These are phyloP conservation scores for Rhinolophus sinicus DNA, from an alignment of 2,113 vertebrate genomes.

Conservation along the genomic window DNA sequence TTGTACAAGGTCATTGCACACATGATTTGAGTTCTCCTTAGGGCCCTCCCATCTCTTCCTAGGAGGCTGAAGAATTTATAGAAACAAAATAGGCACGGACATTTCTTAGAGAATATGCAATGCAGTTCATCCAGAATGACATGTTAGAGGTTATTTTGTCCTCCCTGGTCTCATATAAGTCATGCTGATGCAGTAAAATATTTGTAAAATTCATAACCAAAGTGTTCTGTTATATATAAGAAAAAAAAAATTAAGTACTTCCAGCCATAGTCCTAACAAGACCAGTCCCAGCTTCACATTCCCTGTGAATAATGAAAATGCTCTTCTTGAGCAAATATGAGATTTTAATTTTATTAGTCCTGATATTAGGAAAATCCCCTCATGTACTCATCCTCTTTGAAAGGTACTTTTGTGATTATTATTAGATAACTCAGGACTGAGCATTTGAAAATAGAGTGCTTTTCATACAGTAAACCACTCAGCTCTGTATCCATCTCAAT, in stretches of 20 bases:
- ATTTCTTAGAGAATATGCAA: conserved; percentile 69
- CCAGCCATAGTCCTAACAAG: conserved; percentile 69
- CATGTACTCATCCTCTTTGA: conserved; percentile 18
- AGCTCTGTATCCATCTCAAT: not conserved
- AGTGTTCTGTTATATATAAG: conserved; percentile 51
- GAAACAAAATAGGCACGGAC: conserved; percentile 46
- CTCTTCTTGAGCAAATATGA: conserved; percentile 62
- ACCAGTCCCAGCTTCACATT: conserved; percentile 38
- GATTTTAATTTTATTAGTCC: conserved; percentile 73
- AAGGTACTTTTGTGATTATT: conserved; percentile 56
- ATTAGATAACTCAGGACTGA: not conserved
- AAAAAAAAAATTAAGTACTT: conserved; percentile 66
- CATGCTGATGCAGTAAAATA: conserved; percentile 68
- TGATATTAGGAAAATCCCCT: conserved; percentile 46
- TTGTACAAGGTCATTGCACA: conserved; percentile 30
- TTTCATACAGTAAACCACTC: not conserved
- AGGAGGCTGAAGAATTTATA: conserved; percentile 69
- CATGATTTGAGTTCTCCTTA: conserved; percentile 38
- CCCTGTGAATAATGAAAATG: conserved; percentile 69
- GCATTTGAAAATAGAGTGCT: conserved; percentile 1
- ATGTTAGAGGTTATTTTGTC: conserved; percentile 57
- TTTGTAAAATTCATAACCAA: conserved; percentile 77
- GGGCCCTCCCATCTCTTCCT: conserved; percentile 55
- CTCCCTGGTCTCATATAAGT: conserved; percentile 77
- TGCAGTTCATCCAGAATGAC: conserved; percentile 61